A percentile compares a stretch with the other conserved stretches of the same genome.
Conservation (phyloP, 2,113 vertebrate genomes). For the Channa argus region DNA sequence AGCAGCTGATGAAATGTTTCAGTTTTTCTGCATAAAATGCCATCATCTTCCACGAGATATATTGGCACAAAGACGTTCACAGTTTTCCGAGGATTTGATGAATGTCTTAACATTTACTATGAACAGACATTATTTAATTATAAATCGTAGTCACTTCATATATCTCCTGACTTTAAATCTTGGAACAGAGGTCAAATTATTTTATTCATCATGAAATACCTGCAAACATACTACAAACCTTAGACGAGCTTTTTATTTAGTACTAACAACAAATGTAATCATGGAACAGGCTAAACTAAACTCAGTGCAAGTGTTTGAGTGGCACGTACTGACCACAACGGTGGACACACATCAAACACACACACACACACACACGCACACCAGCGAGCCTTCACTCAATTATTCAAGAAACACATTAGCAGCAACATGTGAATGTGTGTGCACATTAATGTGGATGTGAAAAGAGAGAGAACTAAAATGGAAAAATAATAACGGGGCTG, state of each 20-base stretch:
- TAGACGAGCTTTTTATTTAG: background rate
- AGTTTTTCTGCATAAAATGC: too few species aligned
- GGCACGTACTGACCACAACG: too few species aligned
- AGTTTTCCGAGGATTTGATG: background rate
- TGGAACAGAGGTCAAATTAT: background rate
- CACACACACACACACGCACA: background rate
- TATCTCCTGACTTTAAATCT: background rate
- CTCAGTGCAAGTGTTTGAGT: too few species aligned
- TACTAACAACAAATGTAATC: background rate
- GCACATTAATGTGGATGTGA: conserved; percentile 3
- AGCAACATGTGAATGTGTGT: conserved; percentile 6
- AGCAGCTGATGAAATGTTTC: too few species aligned
- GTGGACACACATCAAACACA: background rate
- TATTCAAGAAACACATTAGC: conserved; percentile 11
- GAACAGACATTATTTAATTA: too few species aligned
- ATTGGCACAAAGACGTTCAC: too few species aligned
- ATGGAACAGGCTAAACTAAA: background rate
- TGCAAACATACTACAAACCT: background rate
- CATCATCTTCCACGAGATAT: too few species aligned
- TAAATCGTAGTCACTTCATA: background rate
- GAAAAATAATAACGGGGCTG: conserved; percentile 4
- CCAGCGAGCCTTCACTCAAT: background rate
- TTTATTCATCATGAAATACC: background rate
- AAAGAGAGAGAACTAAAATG: background rate
- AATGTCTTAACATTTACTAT: background rate